These are phyloP conservation scores for Heliconius ethilla DNA, from an alignment of 2,888 invertebrate species.

Conservation along the genomic window DNA sequence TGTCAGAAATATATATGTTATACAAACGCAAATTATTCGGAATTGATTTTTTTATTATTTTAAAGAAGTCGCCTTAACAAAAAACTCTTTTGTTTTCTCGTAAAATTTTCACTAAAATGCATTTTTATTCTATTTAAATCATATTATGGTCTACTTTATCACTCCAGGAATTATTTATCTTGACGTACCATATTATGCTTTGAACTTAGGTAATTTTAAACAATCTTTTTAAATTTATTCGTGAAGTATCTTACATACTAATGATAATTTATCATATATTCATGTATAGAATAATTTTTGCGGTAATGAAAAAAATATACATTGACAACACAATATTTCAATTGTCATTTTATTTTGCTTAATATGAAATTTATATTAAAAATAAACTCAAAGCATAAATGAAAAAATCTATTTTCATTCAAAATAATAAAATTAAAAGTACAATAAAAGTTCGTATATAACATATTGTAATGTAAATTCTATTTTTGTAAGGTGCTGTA, in stretches of 20 bases:
- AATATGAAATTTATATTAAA: background rate
- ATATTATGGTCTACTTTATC: conserved; percentile 34
- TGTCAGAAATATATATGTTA: conserved; percentile 5
- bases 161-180: conserved; percentile 34
- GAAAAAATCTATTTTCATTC: conserved; percentile 27
- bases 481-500: conserved; percentile 50
- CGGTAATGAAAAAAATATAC: too few relatives aligned
- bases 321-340: too few relatives aligned
- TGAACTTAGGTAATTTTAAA: background rate
- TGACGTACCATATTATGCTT: background rate
- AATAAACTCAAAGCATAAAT: background rate
- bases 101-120: background rate
- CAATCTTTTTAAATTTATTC: background rate
- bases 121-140: conserved; percentile 34
- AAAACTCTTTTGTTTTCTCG: too few relatives aligned
- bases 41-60: background rate
- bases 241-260: background rate
- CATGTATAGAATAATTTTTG: too few relatives aligned
- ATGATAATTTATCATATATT: background rate
- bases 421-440: conserved; percentile 58
- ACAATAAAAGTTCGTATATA: conserved; percentile 64
- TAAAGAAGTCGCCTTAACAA: background rate
- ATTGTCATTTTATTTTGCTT: background rate
- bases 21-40: background rate
- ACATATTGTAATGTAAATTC: conserved; percentile 41